phyloP scores from a whole-genome alignment of 2,797 vertebrate genomes.

The Anomalospiza imberbis region DNA sequence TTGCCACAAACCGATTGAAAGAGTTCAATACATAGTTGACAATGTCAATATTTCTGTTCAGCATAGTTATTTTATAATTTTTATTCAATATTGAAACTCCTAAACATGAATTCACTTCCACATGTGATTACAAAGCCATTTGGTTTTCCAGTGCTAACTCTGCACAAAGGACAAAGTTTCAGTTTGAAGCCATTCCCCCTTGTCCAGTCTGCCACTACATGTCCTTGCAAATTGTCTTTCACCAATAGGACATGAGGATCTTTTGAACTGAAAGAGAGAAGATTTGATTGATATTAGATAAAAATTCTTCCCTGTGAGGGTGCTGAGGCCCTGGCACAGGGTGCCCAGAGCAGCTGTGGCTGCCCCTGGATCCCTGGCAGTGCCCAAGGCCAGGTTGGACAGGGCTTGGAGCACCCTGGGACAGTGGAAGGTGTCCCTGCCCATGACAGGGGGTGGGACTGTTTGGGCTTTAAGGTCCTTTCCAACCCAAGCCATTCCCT shows the following conservation, averaged over 20 bases:
- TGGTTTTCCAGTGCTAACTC: background rate
- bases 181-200: background rate
- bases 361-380: background rate
- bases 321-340: accelerated
- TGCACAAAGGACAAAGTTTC: background rate
- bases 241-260: accelerated
- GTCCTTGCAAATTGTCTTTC: background rate
- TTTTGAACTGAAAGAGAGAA: background rate
- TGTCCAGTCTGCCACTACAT: background rate
- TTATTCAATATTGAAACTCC: background rate
- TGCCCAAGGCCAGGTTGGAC: accelerated
- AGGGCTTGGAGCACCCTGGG: accelerated
- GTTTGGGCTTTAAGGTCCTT: background rate
- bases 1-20: background rate
- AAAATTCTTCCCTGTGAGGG: background rate
- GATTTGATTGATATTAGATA: background rate
- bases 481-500: background rate
- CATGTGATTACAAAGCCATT: background rate
- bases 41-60: background rate
- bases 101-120: background rate
- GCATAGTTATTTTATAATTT: background rate
- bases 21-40: background rate
- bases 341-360: background rate
- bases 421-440: accelerated
- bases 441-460: accelerated